Percentiles rank a stretch among this genome's conserved stretches.
phyloP scores from a whole-genome alignment of 2,113 vertebrate species.

The Pituophis catenifer region DNA sequence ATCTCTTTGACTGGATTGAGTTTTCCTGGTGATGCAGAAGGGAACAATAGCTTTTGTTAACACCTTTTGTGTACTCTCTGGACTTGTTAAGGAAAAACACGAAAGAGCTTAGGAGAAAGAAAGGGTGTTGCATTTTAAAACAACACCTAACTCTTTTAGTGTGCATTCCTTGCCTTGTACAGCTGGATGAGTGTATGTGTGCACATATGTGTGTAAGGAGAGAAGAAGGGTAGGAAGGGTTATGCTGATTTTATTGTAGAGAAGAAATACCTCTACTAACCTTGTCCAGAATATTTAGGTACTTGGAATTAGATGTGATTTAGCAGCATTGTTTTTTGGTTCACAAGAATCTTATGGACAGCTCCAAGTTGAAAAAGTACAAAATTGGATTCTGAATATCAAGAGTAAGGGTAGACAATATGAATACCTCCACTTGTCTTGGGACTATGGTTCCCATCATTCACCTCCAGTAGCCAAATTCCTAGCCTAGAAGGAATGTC shows the following conservation, averaged over 20 bases:
- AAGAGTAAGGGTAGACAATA: not conserved
- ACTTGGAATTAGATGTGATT: not conserved
- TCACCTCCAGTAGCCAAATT: not conserved
- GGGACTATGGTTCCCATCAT: not conserved
- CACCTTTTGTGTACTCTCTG: not conserved
- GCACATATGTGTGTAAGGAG: not conserved
- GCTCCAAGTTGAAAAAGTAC: not conserved
- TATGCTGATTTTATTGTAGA: not conserved
- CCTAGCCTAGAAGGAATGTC: not conserved
- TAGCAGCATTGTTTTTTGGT: not conserved
- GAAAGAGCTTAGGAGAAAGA: not conserved
- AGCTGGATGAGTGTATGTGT: not conserved
- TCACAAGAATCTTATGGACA: not conserved
- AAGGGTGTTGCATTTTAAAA: constrained; percentile 2
- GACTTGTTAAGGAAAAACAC: not conserved
- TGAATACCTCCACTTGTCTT: not conserved
- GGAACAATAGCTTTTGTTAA: constrained; percentile 5
- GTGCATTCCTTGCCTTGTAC: not conserved
- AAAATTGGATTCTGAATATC: not conserved
- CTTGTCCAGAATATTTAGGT: not conserved
- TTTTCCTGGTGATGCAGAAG: not conserved
- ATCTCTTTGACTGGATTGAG: constrained; percentile 1
- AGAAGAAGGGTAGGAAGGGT: not conserved
- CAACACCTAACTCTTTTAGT: not conserved
- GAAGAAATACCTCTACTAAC: not conserved